These are phyloP conservation scores for Saccostrea cuccullata DNA, from an alignment of 1,140 invertebrate species.

Conservation along the genomic window DNA sequence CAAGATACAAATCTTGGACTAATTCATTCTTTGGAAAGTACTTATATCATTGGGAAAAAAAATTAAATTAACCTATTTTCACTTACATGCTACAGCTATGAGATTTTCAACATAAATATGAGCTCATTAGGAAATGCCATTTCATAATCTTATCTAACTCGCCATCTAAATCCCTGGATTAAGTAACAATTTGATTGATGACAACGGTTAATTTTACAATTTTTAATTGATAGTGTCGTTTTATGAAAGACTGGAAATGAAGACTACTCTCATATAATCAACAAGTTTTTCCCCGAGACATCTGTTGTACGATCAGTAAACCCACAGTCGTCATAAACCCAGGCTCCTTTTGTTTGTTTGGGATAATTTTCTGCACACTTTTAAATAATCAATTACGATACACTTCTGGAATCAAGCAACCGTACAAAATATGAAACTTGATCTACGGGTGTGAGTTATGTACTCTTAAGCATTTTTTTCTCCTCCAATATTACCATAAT, in stretches of 20 bases:
- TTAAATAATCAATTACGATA: constrained; percentile 26
- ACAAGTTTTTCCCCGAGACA: constrained; percentile 1
- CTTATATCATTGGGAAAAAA: not conserved
- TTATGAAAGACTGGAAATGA: not conserved
- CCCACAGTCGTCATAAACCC: constrained; percentile 20
- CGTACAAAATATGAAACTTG: constrained; percentile 27
- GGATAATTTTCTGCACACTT: constrained; percentile 33
- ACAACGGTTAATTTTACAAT: not conserved
- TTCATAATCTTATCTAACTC: not conserved
- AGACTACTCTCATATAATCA: constrained; percentile 22
- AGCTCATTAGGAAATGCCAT: not conserved
- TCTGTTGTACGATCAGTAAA: constrained; percentile 12
- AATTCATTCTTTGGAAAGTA: constrained; percentile 5
- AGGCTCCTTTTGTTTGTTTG: constrained; percentile 20
- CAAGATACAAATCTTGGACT: not conserved
- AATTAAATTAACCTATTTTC: not conserved
- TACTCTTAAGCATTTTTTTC: constrained; percentile 15
- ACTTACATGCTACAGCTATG: constrained; percentile 11
- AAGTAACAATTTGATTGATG: constrained; percentile 22
- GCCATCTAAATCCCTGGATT: constrained; percentile 2
- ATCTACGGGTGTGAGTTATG: constrained; percentile 20
- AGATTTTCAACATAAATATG: constrained; percentile 4
- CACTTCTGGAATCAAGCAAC: constrained; percentile 30
- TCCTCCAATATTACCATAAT: constrained; percentile 19
- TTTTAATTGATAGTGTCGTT: constrained; percentile 23